Evolutionary conservation across 1,140 invertebrate species (phyloP).

Genomic region (Rhagoletis pomonella): DNA sequence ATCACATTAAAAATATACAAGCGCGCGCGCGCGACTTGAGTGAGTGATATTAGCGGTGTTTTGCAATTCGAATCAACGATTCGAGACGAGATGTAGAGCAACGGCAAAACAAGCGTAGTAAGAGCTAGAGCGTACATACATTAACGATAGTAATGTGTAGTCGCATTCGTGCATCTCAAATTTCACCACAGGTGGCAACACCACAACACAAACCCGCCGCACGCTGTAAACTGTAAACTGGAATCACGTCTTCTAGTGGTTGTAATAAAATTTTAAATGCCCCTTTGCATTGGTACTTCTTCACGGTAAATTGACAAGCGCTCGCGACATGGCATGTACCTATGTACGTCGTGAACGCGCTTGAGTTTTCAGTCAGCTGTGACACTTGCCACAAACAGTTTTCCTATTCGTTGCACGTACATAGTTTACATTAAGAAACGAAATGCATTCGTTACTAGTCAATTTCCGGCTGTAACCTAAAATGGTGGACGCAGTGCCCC

Average conservation of each 20-base stretch:
- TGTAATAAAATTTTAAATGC: conserved; percentile 51
- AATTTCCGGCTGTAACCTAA: not conserved
- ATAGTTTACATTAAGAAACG: conserved; percentile 36
- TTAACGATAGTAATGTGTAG: not conserved
- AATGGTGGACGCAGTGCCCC: not conserved
- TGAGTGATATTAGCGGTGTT: conserved; percentile 39
- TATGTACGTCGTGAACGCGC: not conserved
- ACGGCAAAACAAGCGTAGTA: not conserved
- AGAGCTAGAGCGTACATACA: not conserved
- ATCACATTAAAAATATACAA: not conserved
- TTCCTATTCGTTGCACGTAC: conserved; percentile 1
- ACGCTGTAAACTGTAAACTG: not conserved
- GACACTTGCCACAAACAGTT: not conserved
- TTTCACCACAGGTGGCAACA: conserved; percentile 38
- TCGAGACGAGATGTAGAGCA: not conserved
- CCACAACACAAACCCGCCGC: not conserved
- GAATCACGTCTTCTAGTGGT: conserved; percentile 45
- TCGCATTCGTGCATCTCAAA: not conserved
- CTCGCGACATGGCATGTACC: not conserved
- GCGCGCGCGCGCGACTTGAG: not conserved
- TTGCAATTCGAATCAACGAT: conserved; percentile 1
- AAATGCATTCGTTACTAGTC: conserved; percentile 48
- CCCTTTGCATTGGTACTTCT: conserved; percentile 30
- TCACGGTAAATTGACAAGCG: conserved; percentile 34
- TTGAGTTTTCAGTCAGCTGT: not conserved